Percentiles rank a stretch among this genome's conserved stretches.
Conservation (phyloP, 2,113 vertebrate species). For the Dipodomys stephensi region DNA sequence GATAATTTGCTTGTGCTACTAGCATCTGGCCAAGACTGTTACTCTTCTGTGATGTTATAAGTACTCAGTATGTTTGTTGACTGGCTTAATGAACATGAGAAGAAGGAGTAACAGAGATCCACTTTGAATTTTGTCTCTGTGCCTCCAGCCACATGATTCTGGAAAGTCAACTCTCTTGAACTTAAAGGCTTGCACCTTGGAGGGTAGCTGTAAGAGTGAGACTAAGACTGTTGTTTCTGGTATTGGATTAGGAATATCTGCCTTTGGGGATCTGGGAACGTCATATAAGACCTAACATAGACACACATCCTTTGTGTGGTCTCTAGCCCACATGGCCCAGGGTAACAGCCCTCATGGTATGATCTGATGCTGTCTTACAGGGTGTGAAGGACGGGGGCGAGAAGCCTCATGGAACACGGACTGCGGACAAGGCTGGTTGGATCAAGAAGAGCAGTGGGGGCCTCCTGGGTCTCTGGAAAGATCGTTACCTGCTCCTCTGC, state of each 20-base stretch:
- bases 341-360: slow-evolving; percentile 38
- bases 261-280: fast-evolving
- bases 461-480: slow-evolving; percentile 93
- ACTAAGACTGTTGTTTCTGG: neutral
- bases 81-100: slow-evolving; percentile 8
- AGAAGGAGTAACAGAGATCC: neutral
- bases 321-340: neutral
- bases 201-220: neutral
- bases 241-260: neutral
- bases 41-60: neutral
- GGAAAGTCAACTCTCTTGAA: neutral
- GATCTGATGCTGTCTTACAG: slow-evolving; percentile 73
- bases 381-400: slow-evolving; percentile 89
- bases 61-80: neutral
- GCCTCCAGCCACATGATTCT: neutral
- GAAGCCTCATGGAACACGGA: slow-evolving; percentile 84
- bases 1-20: too few relatives aligned
- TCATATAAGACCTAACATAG: neutral
- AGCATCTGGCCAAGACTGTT: neutral
- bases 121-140: neutral
- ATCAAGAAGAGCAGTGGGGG: slow-evolving; percentile 94
- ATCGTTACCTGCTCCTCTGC: slow-evolving; percentile 94
- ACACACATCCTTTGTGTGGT: neutral
- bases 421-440: slow-evolving; percentile 93
- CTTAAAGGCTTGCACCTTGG: neutral